These are phyloP conservation scores for Kryphioiulus occultus DNA, from an alignment of 2,888 invertebrate genomes.

Conservation along the genomic window DNA sequence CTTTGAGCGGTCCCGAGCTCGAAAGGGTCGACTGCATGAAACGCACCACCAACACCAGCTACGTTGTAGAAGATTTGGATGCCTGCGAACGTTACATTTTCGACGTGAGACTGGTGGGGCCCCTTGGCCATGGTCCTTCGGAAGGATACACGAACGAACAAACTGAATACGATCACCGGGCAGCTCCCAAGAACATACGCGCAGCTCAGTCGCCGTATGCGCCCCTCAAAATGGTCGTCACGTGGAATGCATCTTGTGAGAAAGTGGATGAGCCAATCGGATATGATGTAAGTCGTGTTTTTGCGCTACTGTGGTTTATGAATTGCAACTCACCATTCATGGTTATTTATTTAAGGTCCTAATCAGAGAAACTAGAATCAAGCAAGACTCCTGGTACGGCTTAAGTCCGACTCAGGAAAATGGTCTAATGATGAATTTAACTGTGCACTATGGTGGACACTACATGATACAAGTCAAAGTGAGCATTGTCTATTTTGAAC, in stretches of 20 bases:
- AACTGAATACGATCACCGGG: constrained; percentile 71
- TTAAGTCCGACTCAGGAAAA: constrained; percentile 56
- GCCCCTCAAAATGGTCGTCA: constrained; percentile 67
- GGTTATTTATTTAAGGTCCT: constrained; percentile 63
- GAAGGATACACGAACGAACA: constrained; percentile 65
- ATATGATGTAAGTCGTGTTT: constrained; percentile 68
- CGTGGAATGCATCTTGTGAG: constrained; percentile 78
- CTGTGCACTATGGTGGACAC: constrained; percentile 65
- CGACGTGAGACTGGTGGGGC: constrained; percentile 72
- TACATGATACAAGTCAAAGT: constrained; percentile 64
- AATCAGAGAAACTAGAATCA: constrained; percentile 65
- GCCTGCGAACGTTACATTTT: constrained; percentile 79
- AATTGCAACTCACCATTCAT: not conserved
- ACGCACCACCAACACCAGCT: constrained; percentile 67
- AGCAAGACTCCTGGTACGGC: constrained; percentile 61
- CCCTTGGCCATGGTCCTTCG: constrained; percentile 74
- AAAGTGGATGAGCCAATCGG: constrained; percentile 64
- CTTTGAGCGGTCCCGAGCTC: constrained; percentile 68
- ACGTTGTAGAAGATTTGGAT: constrained; percentile 70
- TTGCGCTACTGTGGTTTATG: not conserved
- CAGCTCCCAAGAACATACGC: constrained; percentile 74
- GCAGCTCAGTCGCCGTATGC: constrained; percentile 61
- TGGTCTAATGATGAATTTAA: constrained; percentile 57
- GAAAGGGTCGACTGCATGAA: constrained; percentile 57
- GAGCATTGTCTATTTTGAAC: too few relatives aligned